phyloP scores from a whole-genome alignment of 2,113 vertebrate species.

The Lates calcarifer region DNA sequence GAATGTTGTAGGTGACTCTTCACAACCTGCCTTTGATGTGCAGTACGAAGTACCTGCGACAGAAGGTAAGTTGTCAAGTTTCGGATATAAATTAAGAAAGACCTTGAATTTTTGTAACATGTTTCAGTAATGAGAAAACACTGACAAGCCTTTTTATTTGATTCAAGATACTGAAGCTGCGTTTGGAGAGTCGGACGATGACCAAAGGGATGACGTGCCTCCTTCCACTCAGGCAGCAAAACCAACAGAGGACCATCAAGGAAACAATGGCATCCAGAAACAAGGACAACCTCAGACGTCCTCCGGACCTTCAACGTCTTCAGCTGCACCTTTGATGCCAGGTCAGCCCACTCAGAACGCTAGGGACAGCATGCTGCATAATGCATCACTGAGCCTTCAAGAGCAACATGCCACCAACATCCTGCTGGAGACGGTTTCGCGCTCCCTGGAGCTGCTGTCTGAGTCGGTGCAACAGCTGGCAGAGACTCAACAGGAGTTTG shows the following conservation, averaged over 20 bases:
- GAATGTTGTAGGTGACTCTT: conserved; percentile 71
- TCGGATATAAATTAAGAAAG: neutral
- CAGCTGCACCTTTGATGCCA: neutral
- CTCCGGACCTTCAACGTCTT: neutral
- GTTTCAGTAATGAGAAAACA: neutral
- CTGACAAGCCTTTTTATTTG: conserved; percentile 10
- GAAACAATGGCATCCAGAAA: conserved; percentile 68
- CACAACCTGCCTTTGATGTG: conserved; percentile 71
- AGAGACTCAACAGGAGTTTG: conserved; percentile 87
- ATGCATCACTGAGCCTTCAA: conserved; percentile 80
- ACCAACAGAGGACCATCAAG: conserved; percentile 57
- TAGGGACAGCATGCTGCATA: conserved; percentile 72
- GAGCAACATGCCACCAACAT: conserved; percentile 85
- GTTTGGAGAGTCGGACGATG: conserved; percentile 80
- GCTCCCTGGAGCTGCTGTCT: conserved; percentile 85
- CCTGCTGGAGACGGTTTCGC: conserved; percentile 82
- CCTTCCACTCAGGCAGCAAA: conserved; percentile 53
- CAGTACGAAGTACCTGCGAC: conserved; percentile 76
- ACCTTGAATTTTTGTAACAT: neutral
- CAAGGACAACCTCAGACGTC: conserved; percentile 42
- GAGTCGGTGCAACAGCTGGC: conserved; percentile 86
- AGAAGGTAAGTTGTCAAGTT: conserved; percentile 71
- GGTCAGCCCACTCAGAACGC: conserved; percentile 26
- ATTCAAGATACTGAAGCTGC: conserved; percentile 71
- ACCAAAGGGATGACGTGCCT: conserved; percentile 67